A percentile compares a stretch with the other conserved stretches of the same genome.
Evolutionary conservation across 2,888 invertebrate genomes (phyloP).

Genomic region (Ditula angustiorana): DNA sequence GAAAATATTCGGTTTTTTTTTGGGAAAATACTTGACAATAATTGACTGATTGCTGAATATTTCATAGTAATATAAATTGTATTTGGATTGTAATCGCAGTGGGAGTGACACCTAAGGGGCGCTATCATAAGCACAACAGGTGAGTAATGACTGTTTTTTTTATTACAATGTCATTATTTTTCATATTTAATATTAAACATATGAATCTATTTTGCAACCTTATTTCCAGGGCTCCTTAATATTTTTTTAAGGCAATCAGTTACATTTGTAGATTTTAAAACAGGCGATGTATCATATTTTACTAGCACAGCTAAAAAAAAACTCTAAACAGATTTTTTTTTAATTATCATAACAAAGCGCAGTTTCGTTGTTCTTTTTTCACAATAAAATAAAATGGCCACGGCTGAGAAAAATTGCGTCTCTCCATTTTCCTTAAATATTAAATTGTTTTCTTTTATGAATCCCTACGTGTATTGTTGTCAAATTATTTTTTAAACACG

Average conservation of each 20-base stretch:
- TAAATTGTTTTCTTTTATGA: not conserved
- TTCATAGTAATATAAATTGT: conserved; percentile 19
- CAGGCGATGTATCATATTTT: too few species aligned
- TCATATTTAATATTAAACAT: too few species aligned
- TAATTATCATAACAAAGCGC: not conserved
- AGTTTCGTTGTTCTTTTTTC: not conserved
- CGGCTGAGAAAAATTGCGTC: not conserved
- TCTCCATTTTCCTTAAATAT: not conserved
- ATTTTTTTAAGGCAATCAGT: too few species aligned
- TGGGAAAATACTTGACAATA: conserved; percentile 44
- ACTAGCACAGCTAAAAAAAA: too few species aligned
- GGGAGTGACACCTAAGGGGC: conserved; percentile 9
- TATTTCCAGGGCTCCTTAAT: too few species aligned
- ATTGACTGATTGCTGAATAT: conserved; percentile 42
- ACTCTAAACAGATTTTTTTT: not conserved
- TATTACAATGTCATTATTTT: too few species aligned
- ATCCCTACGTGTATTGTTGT: not conserved
- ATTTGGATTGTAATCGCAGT: conserved; percentile 30
- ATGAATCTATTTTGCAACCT: too few species aligned
- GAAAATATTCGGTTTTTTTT: conserved; percentile 39
- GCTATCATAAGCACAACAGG: conserved; percentile 37
- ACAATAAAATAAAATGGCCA: conserved; percentile 4
- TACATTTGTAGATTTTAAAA: too few species aligned
- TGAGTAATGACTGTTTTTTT: conserved; percentile 30
- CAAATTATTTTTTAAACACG: too few species aligned